phyloP scores from a whole-genome alignment of 2,797 vertebrate species.

The Coranthus polyacanthus region DNA sequence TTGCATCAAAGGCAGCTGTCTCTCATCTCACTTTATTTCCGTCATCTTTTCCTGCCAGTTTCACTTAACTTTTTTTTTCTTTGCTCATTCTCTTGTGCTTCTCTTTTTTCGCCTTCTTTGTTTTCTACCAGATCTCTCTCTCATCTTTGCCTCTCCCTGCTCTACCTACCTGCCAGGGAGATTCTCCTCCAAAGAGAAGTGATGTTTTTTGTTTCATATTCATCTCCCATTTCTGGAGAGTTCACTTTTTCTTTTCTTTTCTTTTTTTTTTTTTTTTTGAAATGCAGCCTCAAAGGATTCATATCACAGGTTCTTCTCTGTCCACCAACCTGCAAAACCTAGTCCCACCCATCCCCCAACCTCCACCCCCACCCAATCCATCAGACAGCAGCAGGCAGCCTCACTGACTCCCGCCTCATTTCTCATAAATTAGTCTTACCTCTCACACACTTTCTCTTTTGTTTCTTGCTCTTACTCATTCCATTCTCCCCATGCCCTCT shows the following conservation, averaged over 20 bases:
- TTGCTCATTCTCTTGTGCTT: slow-evolving; percentile 57
- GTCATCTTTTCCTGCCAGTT: slow-evolving; percentile 70
- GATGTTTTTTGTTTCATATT: slow-evolving; percentile 69
- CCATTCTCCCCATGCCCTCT: slow-evolving; percentile 78
- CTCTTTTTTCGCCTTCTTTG: slow-evolving; percentile 44
- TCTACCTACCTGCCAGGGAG: slow-evolving; percentile 63
- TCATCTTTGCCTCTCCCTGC: slow-evolving; percentile 69
- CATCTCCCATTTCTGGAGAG: slow-evolving; percentile 72
- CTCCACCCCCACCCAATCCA: slow-evolving; percentile 66
- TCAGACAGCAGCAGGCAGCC: slow-evolving; percentile 75
- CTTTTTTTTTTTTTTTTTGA: slow-evolving; percentile 56
- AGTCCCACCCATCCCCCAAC: slow-evolving; percentile 25
- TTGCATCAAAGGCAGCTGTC: slow-evolving; percentile 72
- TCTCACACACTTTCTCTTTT: slow-evolving; percentile 81
- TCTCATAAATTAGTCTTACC: slow-evolving; percentile 84
- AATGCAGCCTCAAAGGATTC: slow-evolving; percentile 72
- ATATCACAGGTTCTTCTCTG: slow-evolving; percentile 71
- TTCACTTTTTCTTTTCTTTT: slow-evolving; percentile 45
- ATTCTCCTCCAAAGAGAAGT: slow-evolving; percentile 68
- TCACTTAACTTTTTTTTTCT: slow-evolving; percentile 58
- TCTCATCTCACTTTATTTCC: slow-evolving; percentile 75
- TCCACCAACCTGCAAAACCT: slow-evolving; percentile 62
- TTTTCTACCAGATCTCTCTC: slow-evolving; percentile 58
- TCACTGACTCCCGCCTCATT: slow-evolving; percentile 76
- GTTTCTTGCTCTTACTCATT: slow-evolving; percentile 78